phyloP scores from a whole-genome alignment of 2,888 invertebrate species.

The Yponomeuta malinellus region DNA sequence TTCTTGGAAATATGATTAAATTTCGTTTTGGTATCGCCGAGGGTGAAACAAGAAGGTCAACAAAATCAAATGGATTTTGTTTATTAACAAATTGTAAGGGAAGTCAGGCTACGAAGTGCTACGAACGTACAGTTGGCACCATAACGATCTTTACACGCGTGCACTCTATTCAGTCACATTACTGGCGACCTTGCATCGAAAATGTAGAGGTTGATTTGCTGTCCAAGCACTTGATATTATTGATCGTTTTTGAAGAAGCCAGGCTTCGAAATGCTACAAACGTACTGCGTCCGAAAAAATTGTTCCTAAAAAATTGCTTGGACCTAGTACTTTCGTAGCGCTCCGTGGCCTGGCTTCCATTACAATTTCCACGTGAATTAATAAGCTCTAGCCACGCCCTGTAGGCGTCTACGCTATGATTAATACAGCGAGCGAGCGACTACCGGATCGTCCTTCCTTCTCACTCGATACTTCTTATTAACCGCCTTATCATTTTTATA shows the following conservation, averaged over 20 bases:
- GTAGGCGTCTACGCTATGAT: constrained; percentile 68
- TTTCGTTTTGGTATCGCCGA: not conserved
- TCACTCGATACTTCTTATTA: constrained; percentile 25
- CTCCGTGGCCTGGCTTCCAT: constrained; percentile 19
- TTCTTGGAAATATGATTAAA: constrained; percentile 2
- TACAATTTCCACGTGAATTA: constrained; percentile 66
- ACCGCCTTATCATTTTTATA: constrained; percentile 14
- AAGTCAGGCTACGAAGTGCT: not conserved
- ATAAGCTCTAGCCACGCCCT: constrained; percentile 65
- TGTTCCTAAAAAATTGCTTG: not conserved
- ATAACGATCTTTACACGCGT: too few relatives aligned
- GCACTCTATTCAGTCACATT: too few relatives aligned
- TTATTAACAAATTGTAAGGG: not conserved
- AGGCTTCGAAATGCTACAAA: too few relatives aligned
- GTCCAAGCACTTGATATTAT: too few relatives aligned
- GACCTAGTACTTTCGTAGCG: not conserved
- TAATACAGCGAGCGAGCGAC: constrained; percentile 59
- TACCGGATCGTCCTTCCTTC: constrained; percentile 54
- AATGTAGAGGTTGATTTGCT: too few relatives aligned
- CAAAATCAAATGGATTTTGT: not conserved
- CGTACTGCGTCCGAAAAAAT: not conserved
- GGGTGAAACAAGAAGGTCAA: constrained; percentile 5
- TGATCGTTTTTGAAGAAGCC: too few relatives aligned
- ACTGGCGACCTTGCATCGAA: too few relatives aligned
- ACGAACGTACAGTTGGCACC: not conserved